Evolutionary conservation across 1,140 invertebrate genomes (phyloP), one percentile per base, ranked within the genome.

Genomic region (Diorhabda sublineata): DNA sequence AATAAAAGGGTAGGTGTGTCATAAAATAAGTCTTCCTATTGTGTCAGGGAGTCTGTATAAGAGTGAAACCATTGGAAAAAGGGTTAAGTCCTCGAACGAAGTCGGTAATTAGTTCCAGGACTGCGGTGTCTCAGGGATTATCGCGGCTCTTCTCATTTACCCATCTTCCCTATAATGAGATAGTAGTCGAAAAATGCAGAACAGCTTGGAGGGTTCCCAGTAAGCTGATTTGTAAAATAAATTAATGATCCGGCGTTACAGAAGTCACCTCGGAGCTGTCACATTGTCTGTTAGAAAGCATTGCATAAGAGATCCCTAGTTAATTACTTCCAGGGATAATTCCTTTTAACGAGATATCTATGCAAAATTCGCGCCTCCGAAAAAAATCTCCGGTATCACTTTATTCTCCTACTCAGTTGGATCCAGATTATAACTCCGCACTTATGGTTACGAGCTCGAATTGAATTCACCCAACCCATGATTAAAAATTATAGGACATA

Each of bases 201-300:
- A 71, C 68, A 70, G 69, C 77, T 73, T 71, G 67, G 71, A 72
- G 72, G 74, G 76, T 58, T 75, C 74, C 74, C 72, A 76, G 74
- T 79, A 79, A 79, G 78, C 78, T 78, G 76, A 79, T 79, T 79
- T 79, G 75, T 74, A 78, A 79, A 79, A 78, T 78, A 79, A 79
- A 79, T 79, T 79, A 79, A 79, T 79, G 78, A 79, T 79, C 73
- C 70, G 65, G 72, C 72, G 77, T 77, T 74, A 73, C 76, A 76
- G 71, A 73, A 79, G 77, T 79, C 77, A 79, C 78, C 77, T 79
- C 74, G 62, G 73, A 75, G 75, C 73, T 79, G 78, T 78, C 78
- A 79, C 78, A 76, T 78, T 79, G 78, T 77, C 73, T 79, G 76
- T 77, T 74, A 73, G 74, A 75, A 76, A 72, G 70, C 74, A 69